Evolutionary conservation across 2,888 invertebrate species (phyloP).

Genomic region (Platypus cylindrus): DNA sequence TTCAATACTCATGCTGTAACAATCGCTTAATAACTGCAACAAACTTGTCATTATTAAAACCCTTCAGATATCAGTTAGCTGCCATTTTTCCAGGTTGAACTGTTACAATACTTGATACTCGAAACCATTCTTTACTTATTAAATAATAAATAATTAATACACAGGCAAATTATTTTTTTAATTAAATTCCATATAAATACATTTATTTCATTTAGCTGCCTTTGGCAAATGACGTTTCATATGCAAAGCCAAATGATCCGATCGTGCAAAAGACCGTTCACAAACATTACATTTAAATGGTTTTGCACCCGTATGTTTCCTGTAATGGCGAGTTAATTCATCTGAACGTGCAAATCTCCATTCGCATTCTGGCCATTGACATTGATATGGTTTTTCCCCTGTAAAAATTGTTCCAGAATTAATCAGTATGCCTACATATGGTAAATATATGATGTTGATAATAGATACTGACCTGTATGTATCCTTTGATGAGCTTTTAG

Average conservation of each 20-base stretch:
- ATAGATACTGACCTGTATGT: constrained; percentile 80
- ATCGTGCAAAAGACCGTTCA: constrained; percentile 87
- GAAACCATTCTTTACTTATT: too few species aligned
- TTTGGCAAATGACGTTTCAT: constrained; percentile 95
- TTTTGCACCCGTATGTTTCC: constrained; percentile 94
- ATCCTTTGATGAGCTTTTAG: constrained; percentile 95
- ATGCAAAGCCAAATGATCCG: constrained; percentile 90
- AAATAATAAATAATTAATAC: constrained; percentile 13
- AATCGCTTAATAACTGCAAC: not conserved
- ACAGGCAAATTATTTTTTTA: too few species aligned
- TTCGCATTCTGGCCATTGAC: constrained; percentile 96
- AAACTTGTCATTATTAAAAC: constrained; percentile 1
- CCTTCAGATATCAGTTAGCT: too few species aligned
- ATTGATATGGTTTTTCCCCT: constrained; percentile 97
- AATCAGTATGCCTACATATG: too few species aligned
- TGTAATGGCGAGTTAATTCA: constrained; percentile 90
- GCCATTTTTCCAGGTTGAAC: too few species aligned
- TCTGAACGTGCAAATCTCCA: constrained; percentile 95
- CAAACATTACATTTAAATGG: constrained; percentile 94
- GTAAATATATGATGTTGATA: too few species aligned
- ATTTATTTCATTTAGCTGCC: constrained; percentile 46
- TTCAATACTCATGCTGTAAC: too few species aligned
- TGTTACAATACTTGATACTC: too few species aligned
- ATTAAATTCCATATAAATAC: not conserved
- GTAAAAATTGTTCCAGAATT: too few species aligned